These are phyloP conservation scores for Agrotis exclamationis DNA, from an alignment of 2,888 invertebrate species.

Conservation along the genomic window DNA sequence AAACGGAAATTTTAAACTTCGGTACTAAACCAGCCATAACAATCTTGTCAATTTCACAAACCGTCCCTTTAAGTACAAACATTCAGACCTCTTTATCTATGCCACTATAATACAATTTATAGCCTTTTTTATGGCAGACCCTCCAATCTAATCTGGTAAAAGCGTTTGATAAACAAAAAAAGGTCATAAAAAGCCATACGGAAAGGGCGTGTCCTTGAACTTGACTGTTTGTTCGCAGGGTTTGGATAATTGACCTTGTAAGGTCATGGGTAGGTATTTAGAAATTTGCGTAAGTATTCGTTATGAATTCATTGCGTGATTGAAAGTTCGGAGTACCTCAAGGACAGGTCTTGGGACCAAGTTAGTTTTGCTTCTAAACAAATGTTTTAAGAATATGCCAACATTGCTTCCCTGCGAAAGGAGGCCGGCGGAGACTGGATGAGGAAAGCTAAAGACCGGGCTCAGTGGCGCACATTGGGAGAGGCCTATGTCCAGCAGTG, in stretches of 20 bases:
- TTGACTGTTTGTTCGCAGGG: constrained; percentile 45
- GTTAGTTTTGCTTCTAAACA: neutral
- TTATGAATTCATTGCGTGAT: constrained; percentile 15
- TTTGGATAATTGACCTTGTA: constrained; percentile 57
- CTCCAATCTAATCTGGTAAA: constrained; percentile 75
- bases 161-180: constrained; percentile 68
- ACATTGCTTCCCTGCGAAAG: too few relatives aligned
- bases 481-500: too few relatives aligned
- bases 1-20: constrained; percentile 43
- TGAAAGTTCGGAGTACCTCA: constrained; percentile 4
- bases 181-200: constrained; percentile 59
- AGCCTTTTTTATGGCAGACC: constrained; percentile 70
- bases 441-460: too few relatives aligned
- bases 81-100: constrained; percentile 74
- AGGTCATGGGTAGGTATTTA: constrained; percentile 22
- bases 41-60: constrained; percentile 70
- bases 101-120: constrained; percentile 72
- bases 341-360: constrained; percentile 12
- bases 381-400: too few relatives aligned
- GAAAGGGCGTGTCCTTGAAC: constrained; percentile 50
- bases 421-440: too few relatives aligned
- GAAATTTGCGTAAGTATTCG: constrained; percentile 28
- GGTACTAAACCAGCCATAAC: constrained; percentile 39
- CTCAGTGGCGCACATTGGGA: too few relatives aligned
- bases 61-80: constrained; percentile 71